Conservation (phyloP, 2,113 vertebrate genomes). For the Sinocyclocheilus anophthalmus region DNA sequence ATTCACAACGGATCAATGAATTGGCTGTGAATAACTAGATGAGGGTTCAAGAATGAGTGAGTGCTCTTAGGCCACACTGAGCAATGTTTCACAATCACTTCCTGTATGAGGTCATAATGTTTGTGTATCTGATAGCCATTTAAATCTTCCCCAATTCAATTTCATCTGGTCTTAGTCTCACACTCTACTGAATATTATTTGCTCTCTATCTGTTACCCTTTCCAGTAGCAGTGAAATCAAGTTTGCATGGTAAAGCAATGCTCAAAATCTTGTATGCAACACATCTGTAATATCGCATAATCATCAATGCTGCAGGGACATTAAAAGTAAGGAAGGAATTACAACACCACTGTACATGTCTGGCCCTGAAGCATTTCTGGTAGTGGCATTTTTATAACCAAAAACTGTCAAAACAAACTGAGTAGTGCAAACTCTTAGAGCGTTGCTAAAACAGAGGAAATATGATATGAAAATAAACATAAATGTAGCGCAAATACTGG, state of each 20-base stretch:
- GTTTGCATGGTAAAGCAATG: not conserved
- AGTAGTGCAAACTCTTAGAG: not conserved
- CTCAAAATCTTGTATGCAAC: not conserved
- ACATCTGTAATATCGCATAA: not conserved
- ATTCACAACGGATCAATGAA: not conserved
- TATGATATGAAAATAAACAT: not conserved
- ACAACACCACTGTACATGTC: not conserved
- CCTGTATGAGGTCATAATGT: not conserved
- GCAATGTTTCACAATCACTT: not conserved
- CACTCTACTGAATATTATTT: not conserved
- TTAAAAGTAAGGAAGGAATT: not conserved
- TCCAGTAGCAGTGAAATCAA: not conserved
- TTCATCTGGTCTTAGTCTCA: not conserved
- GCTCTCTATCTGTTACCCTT: not conserved
- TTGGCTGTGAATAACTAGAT: not conserved
- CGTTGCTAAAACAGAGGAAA: not conserved
- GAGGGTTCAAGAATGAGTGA: not conserved
- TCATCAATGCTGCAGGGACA: not conserved
- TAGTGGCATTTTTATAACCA: not conserved
- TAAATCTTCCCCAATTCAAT: not conserved
- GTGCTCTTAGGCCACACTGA: not conserved
- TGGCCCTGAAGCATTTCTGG: not conserved
- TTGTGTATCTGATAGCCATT: not conserved
- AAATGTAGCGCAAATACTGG: not conserved
- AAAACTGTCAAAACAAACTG: not conserved